Base-by-base conservation (phyloP, 2,797 vertebrate genomes). In the Capromys pilorides region DNA sequence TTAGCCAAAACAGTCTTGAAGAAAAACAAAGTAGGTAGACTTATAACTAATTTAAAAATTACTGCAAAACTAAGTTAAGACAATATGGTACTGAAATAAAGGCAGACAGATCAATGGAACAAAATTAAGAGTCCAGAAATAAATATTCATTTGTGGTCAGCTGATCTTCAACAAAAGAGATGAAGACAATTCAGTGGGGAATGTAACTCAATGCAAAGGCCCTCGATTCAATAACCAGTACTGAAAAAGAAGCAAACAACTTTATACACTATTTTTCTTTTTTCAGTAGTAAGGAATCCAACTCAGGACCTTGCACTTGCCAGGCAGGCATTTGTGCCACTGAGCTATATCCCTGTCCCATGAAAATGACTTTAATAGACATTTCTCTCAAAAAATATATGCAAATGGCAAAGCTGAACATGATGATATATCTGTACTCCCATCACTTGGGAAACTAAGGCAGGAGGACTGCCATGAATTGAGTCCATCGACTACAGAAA, bases 1-100 rank as follows among this genome's bases (percentile, higher is more conserved):
- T 83, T 4, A 66, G 10, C 5, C 24, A 77, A 94, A 95, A 86
- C 49, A 61, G 62, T 73, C 83, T 87, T 92, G 31, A 81, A 93
- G 94, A 90, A 90, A n/a, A 90, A 93, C 22, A 61, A 92, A 93
- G 33, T n/a, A 89, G 67, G 19, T 62, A 2, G 18, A 80, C 41
- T 95, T 33, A 49, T 14, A 83, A 31, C n/a, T 6, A 79, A 83
- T 94, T 93, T 41, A 80, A 94, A 96, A 75, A 11, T 90, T 92
- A 82, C 13, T 61, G 66, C 71, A 84, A 93, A 84, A 69, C 9
- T 89, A 59, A 94, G 90, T 71, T 41, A 79, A 95, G 33, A 51
- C 22, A 92, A 22, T 64, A 0, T 71, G 19, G 71, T 59, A 80
- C 36, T 84, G 26, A 41, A 84, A 91, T 79, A 59, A 79, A 83